These are phyloP conservation scores for Axea sp. DNA, from an alignment of 2,888 invertebrate species.

Conservation along the genomic window DNA sequence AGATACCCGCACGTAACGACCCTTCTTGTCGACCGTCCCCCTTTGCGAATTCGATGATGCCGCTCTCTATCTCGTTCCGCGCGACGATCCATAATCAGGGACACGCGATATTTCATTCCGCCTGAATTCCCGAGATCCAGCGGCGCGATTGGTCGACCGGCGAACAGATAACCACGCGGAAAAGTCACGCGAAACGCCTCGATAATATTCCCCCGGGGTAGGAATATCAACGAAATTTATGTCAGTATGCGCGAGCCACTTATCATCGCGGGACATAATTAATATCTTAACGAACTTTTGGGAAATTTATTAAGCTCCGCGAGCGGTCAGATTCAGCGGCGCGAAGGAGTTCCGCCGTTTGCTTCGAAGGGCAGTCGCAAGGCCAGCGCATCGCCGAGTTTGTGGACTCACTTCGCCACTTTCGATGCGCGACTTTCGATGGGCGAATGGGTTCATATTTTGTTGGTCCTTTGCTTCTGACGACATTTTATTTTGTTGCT, in stretches of 20 bases:
- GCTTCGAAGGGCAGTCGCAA: neutral
- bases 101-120: conserved; percentile 74
- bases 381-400: no score
- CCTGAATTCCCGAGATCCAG: conserved; percentile 68
- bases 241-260: conserved; percentile 26
- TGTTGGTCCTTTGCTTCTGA: no score
- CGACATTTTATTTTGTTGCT: no score
- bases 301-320: conserved; percentile 42
- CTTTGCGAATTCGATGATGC: conserved; percentile 57
- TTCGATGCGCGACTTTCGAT: no score
- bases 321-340: conserved; percentile 22
- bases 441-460: no score
- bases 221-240: conserved; percentile 52
- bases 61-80: conserved; percentile 60
- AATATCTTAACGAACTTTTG: conserved; percentile 52
- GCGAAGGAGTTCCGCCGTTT: conserved; percentile 24
- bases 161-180: conserved; percentile 69
- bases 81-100: conserved; percentile 74
- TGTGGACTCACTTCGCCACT: no score
- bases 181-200: conserved; percentile 72
- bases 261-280: conserved; percentile 43
- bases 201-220: conserved; percentile 59
- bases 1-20: no score
- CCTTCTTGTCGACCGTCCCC: conserved; percentile 56
- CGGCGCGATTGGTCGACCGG: conserved; percentile 66